phyloP scores from a whole-genome alignment of 2,113 vertebrate species.

The Lonchura striata region DNA sequence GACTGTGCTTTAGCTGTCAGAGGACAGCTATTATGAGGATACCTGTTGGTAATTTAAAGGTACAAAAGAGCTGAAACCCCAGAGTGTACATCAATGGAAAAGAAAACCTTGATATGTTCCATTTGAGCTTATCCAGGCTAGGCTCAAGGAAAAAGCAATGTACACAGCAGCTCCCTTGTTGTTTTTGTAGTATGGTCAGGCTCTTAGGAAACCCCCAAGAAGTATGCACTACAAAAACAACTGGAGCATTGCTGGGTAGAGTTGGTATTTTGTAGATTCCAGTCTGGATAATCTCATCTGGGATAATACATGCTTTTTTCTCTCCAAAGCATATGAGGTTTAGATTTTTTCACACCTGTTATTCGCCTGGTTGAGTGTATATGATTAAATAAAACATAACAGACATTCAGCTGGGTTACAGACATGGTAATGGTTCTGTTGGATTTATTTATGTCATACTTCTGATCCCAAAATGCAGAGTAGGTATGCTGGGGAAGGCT shows the following conservation, averaged over 20 bases:
- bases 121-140: conserved; percentile 45
- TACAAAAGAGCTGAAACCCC: neutral
- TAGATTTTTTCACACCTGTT: conserved; percentile 48
- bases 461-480: neutral
- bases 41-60: neutral
- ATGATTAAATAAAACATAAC: neutral
- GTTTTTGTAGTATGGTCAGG: conserved; percentile 54
- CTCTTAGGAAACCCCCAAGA: conserved; percentile 61
- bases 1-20: neutral
- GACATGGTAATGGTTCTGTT: neutral
- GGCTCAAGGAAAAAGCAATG: conserved; percentile 19
- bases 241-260: neutral
- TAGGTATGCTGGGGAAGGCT: neutral
- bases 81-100: neutral
- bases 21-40: neutral
- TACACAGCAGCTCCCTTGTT: conserved; percentile 45
- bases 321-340: conserved; percentile 1
- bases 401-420: neutral
- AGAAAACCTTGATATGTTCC: conserved; percentile 38
- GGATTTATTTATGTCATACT: neutral
- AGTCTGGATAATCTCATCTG: conserved; percentile 50
- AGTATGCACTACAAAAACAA: conserved; percentile 53
- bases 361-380: neutral
- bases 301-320: conserved; percentile 3
- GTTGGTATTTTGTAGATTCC: conserved; percentile 55